Evolutionary conservation across 2,797 vertebrate genomes (phyloP).

Genomic region (Allobates femoralis): DNA sequence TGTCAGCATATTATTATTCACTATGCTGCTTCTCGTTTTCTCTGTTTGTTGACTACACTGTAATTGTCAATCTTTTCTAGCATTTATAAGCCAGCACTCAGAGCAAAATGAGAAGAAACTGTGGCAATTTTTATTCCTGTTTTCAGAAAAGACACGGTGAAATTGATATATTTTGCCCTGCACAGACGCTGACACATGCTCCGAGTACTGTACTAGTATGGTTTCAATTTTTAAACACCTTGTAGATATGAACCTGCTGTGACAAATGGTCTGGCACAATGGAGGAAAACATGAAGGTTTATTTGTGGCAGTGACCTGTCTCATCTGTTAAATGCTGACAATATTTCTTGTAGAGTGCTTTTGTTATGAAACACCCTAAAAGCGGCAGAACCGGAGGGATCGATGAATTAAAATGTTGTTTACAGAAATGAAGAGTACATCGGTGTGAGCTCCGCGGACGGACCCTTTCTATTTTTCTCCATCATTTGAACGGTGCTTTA

Average conservation of each 20-base stretch:
- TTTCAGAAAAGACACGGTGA: conserved; percentile 32
- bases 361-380: conserved; percentile 33
- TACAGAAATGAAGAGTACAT: conserved; percentile 15
- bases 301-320: conserved; percentile 53
- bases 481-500: conserved; percentile 13
- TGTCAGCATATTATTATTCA: neutral
- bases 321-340: conserved; percentile 54
- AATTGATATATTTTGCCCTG: conserved; percentile 51
- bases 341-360: conserved; percentile 46
- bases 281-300: conserved; percentile 48
- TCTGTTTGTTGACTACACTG: neutral
- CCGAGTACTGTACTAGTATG: conserved; percentile 38
- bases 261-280: conserved; percentile 52
- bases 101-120: neutral
- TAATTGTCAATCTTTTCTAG: neutral
- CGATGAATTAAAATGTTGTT: conserved; percentile 43
- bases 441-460: neutral
- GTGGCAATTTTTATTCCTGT: neutral
- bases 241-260: conserved; percentile 45
- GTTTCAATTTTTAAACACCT: conserved; percentile 59
- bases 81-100: neutral
- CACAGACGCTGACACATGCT: conserved; percentile 36
- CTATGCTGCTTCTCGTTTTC: neutral
- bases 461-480: conserved; percentile 17
- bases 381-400: neutral